Conservation (phyloP, 2,888 invertebrate species). For the Syrphus vitripennis region DNA sequence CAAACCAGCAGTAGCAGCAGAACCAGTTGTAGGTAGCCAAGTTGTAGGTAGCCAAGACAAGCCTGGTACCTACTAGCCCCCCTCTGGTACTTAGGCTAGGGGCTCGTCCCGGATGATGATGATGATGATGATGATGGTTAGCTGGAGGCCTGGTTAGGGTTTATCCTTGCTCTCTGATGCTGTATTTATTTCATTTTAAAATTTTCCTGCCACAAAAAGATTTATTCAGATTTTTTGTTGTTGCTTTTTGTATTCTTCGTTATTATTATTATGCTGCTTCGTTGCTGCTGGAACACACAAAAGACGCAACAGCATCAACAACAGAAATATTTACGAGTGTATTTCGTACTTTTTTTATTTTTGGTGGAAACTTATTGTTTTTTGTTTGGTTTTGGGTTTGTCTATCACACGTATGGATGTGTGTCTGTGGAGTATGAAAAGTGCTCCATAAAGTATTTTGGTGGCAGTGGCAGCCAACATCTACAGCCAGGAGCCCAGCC, state of each 20-base stretch:
- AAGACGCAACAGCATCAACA: slow-evolving; percentile 69
- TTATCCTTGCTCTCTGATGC: slow-evolving; percentile 42
- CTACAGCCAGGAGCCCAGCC: too few relatives aligned
- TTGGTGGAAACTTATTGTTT: background rate
- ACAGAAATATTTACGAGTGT: slow-evolving; percentile 34
- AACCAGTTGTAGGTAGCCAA: background rate
- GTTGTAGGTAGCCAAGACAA: slow-evolving; percentile 18
- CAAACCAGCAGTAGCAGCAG: background rate
- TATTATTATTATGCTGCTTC: slow-evolving; percentile 35
- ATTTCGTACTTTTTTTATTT: slow-evolving; percentile 31
- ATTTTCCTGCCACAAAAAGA: slow-evolving; percentile 57
- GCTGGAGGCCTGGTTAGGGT: background rate
- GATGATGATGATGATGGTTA: slow-evolving; percentile 8
- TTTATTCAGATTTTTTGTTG: slow-evolving; percentile 59
- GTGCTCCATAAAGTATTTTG: slow-evolving; percentile 42
- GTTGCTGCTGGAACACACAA: slow-evolving; percentile 43
- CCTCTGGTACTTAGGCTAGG: background rate
- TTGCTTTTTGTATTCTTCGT: background rate
- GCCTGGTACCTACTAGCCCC: background rate
- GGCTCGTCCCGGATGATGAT: background rate
- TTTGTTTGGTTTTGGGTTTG: background rate
- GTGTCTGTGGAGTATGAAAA: slow-evolving; percentile 44
- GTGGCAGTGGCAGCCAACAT: background rate
- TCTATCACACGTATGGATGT: background rate
- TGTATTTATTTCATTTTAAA: slow-evolving; percentile 58